phyloP scores from a whole-genome alignment of 1,140 invertebrate species.

The Ganaspis sp. region DNA sequence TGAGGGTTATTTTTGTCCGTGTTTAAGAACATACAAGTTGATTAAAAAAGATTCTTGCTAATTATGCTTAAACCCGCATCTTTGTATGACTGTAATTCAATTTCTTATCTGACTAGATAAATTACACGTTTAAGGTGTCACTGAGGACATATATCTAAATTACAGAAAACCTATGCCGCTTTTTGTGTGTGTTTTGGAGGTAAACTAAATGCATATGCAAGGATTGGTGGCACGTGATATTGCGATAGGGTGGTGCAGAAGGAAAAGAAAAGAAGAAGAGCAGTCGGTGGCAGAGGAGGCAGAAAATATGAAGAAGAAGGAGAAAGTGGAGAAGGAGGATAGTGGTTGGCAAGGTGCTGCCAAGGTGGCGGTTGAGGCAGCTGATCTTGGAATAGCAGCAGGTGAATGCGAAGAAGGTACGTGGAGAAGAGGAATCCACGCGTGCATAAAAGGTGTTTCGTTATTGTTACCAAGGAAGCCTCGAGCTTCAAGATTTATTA shows the following conservation, averaged over 20 bases:
- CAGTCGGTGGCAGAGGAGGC: conserved; percentile 30
- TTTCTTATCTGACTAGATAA: neutral
- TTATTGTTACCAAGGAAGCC: conserved; percentile 61
- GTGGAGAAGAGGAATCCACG: conserved; percentile 66
- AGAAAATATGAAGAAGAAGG: conserved; percentile 28
- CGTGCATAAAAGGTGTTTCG: conserved; percentile 70
- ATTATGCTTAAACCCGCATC: too few relatives aligned
- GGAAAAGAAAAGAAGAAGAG: conserved; percentile 25
- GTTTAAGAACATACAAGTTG: too few relatives aligned
- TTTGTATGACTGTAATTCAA: too few relatives aligned
- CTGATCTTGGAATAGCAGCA: conserved; percentile 73
- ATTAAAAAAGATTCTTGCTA: too few relatives aligned
- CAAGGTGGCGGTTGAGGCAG: conserved; percentile 73
- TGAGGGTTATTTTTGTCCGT: too few relatives aligned
- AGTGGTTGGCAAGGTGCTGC: conserved; percentile 67
- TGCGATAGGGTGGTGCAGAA: conserved; percentile 1
- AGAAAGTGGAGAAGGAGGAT: conserved; percentile 45
- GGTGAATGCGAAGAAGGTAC: conserved; percentile 70
- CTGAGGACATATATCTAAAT: neutral
- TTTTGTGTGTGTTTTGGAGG: neutral
- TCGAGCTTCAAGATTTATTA: conserved; percentile 49
- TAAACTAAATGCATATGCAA: neutral
- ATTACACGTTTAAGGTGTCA: neutral
- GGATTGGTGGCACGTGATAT: conserved; percentile 8
- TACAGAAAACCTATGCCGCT: neutral